Evolutionary conservation across 2,113 vertebrate species (phyloP).

Genomic region (Zapus hudsonius): DNA sequence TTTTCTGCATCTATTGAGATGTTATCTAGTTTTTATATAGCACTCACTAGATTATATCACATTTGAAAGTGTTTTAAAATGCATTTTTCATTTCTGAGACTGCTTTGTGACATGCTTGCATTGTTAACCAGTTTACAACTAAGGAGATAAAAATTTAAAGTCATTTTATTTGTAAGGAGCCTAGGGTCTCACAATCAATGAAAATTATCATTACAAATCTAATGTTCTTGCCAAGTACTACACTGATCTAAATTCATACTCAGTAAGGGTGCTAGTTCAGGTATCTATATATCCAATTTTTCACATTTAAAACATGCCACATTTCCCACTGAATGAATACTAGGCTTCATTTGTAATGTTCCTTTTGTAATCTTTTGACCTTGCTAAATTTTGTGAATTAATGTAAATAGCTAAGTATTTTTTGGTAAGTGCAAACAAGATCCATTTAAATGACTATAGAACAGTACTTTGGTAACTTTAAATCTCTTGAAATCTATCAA

Average conservation of each 20-base stretch:
- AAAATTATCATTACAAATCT: background rate
- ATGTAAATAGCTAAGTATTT: background rate
- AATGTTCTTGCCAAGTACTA: background rate
- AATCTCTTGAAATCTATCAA: background rate
- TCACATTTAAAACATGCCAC: background rate
- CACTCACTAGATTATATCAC: background rate
- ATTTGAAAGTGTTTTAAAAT: background rate
- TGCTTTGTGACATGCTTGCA: background rate
- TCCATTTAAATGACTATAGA: background rate
- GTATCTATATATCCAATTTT: background rate
- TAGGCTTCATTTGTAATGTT: constrained; percentile 3
- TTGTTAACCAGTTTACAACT: background rate
- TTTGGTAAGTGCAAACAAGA: background rate
- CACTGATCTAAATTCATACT: background rate
- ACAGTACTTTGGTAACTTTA: background rate
- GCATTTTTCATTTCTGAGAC: constrained; percentile 16
- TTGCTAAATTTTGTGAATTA: background rate
- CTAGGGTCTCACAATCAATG: background rate
- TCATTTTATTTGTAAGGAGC: background rate
- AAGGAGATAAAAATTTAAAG: background rate
- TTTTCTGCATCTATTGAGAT: too few relatives aligned
- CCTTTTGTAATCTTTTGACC: background rate
- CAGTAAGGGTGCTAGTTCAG: background rate
- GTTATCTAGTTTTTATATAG: background rate
- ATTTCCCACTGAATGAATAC: background rate